phyloP scores from a whole-genome alignment of 2,113 vertebrate species.

The Calyptomena viridis region DNA sequence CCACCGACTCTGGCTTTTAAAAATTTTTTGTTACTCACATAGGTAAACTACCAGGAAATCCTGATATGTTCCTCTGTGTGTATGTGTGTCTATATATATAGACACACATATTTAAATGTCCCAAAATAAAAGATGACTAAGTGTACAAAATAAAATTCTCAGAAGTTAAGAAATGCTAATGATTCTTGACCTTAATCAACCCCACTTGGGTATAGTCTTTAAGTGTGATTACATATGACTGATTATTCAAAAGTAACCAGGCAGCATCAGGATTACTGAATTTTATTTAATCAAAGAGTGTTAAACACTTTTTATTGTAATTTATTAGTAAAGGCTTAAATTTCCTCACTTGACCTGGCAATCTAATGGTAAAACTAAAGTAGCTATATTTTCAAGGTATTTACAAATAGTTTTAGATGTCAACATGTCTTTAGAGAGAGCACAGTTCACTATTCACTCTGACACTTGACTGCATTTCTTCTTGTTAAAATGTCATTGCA shows the following conservation, averaged over 20 bases:
- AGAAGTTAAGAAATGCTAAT: background rate
- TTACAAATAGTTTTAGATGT: background rate
- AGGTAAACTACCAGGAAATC: background rate
- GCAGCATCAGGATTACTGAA: background rate
- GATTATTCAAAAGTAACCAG: background rate
- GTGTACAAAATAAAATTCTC: background rate
- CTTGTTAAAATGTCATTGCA: background rate
- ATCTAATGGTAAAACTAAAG: background rate
- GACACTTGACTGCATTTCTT: background rate
- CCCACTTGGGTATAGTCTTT: background rate
- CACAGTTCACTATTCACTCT: background rate
- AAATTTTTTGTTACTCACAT: background rate
- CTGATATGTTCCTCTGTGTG: background rate
- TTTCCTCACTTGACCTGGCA: background rate
- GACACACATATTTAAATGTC: background rate
- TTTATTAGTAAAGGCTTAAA: background rate
- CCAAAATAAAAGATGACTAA: background rate
- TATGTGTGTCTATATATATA: accelerated
- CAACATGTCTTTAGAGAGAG: background rate
- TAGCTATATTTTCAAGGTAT: background rate
- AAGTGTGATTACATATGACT: background rate
- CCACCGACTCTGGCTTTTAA: background rate
- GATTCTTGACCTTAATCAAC: background rate
- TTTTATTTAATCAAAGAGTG: background rate
- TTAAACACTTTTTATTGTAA: background rate